These are phyloP conservation scores for Ornithoptera priamus DNA, from an alignment of 2,888 invertebrate genomes.

Conservation along the genomic window DNA sequence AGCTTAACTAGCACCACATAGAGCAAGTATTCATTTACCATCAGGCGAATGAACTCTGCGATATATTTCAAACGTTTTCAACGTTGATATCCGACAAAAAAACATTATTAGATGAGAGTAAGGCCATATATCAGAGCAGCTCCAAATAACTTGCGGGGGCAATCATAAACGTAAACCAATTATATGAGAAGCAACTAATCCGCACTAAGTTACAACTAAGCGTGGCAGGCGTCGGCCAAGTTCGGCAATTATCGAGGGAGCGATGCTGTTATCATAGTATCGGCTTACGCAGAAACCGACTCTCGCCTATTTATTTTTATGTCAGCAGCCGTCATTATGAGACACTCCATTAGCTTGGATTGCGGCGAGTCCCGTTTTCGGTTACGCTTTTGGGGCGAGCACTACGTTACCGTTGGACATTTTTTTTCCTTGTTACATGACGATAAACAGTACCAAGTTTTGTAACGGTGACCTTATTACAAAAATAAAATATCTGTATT, in stretches of 20 bases:
- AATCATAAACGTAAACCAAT: slow-evolving; percentile 47
- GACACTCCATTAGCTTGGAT: slow-evolving; percentile 81
- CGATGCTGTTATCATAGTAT: slow-evolving; percentile 80
- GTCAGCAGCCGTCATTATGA: slow-evolving; percentile 80
- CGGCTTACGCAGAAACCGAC: slow-evolving; percentile 80
- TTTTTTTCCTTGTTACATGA: slow-evolving; percentile 20
- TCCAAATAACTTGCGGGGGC: slow-evolving; percentile 8
- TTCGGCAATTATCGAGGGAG: slow-evolving; percentile 79
- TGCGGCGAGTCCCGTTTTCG: slow-evolving; percentile 76
- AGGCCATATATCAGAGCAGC: not conserved
- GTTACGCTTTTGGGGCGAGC: slow-evolving; percentile 75
- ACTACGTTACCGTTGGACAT: slow-evolving; percentile 50
- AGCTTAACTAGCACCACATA: too few species aligned
- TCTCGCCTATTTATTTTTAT: slow-evolving; percentile 81
- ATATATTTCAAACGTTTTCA: too few species aligned
- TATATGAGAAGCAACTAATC: slow-evolving; percentile 64
- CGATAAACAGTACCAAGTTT: slow-evolving; percentile 7
- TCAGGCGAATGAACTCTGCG: too few species aligned
- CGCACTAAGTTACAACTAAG: slow-evolving; percentile 60
- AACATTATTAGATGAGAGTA: too few species aligned
- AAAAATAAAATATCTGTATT: not conserved
- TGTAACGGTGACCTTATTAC: not conserved
- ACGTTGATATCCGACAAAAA: too few species aligned
- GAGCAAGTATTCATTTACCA: too few species aligned
- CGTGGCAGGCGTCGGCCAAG: slow-evolving; percentile 56